Percentiles rank a stretch among this genome's conserved stretches.
phyloP scores from a whole-genome alignment of 2,797 vertebrate genomes.

The Poliocrania exsul region DNA sequence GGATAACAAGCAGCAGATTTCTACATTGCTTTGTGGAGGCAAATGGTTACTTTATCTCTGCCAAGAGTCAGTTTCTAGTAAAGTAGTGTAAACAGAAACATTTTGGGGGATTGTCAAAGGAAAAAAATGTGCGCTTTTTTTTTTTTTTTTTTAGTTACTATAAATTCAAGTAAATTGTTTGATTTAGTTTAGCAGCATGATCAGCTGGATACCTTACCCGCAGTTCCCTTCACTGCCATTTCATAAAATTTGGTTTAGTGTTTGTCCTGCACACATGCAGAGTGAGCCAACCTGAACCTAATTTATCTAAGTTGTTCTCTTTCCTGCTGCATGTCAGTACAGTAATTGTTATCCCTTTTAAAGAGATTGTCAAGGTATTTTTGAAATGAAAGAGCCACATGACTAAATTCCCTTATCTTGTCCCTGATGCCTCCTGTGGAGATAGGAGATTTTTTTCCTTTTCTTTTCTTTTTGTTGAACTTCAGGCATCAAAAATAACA shows the following conservation, averaged over 20 bases:
- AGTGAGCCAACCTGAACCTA: constrained; percentile 62
- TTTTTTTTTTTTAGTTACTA: constrained; percentile 10
- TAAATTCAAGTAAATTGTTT: constrained; percentile 70
- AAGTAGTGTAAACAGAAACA: constrained; percentile 70
- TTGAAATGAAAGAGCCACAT: constrained; percentile 52
- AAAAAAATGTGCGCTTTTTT: not conserved
- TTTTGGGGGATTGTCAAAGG: constrained; percentile 46
- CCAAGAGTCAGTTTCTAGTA: constrained; percentile 69
- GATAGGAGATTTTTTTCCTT: not conserved
- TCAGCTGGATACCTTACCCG: constrained; percentile 53
- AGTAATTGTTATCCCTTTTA: constrained; percentile 72
- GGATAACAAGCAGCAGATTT: constrained; percentile 78
- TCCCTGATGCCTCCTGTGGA: constrained; percentile 45
- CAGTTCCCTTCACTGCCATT: constrained; percentile 59
- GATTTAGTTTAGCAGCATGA: constrained; percentile 56
- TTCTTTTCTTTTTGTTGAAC: not conserved
- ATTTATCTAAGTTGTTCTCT: constrained; percentile 70
- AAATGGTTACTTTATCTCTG: constrained; percentile 76
- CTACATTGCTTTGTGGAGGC: constrained; percentile 61
- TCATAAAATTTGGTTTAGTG: constrained; percentile 67
- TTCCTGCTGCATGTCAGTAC: constrained; percentile 63
- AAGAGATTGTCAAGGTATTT: constrained; percentile 66
- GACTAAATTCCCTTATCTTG: constrained; percentile 54
- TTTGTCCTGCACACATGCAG: constrained; percentile 54
- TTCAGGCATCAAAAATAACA: constrained; percentile 24